These are phyloP conservation scores for Elgaria multicarinata DNA, from an alignment of 2,113 vertebrate genomes.

Conservation along the genomic window DNA sequence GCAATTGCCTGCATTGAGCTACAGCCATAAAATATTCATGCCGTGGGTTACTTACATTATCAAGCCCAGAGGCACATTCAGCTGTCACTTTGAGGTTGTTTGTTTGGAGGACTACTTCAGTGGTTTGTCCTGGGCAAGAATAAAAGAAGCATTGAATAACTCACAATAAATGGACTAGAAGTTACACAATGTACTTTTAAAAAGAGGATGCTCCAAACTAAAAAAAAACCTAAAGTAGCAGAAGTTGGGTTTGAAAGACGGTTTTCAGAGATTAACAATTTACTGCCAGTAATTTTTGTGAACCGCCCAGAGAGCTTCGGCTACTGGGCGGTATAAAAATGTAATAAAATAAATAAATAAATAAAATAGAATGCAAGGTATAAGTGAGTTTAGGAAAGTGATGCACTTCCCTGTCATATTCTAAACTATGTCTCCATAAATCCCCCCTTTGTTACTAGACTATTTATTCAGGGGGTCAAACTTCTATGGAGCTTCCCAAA, in stretches of 20 bases:
- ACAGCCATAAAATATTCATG: slow-evolving; percentile 52
- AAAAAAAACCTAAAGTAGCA: background rate
- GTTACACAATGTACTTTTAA: background rate
- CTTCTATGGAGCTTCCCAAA: no score
- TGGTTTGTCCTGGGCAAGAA: slow-evolving; percentile 47
- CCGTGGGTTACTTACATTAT: slow-evolving; percentile 56
- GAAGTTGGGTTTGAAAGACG: background rate
- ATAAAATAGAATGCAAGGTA: no score
- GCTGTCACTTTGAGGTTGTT: slow-evolving; percentile 61
- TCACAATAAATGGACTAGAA: background rate
- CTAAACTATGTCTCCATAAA: no score
- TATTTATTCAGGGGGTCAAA: no score
- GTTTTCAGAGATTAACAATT: background rate
- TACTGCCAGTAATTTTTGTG: no score
- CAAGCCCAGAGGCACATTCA: slow-evolving; percentile 52
- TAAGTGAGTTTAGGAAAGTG: no score
- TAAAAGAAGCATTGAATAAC: background rate
- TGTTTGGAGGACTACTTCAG: slow-evolving; percentile 55
- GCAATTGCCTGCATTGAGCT: slow-evolving; percentile 55
- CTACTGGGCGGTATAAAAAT: no score
- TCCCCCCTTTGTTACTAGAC: no score
- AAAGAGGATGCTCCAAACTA: background rate
- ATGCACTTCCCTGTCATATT: no score
- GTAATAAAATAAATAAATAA: no score
- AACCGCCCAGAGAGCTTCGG: no score